Base-by-base conservation (phyloP, 2,113 vertebrate species). In the Anolis carolinensis region DNA sequence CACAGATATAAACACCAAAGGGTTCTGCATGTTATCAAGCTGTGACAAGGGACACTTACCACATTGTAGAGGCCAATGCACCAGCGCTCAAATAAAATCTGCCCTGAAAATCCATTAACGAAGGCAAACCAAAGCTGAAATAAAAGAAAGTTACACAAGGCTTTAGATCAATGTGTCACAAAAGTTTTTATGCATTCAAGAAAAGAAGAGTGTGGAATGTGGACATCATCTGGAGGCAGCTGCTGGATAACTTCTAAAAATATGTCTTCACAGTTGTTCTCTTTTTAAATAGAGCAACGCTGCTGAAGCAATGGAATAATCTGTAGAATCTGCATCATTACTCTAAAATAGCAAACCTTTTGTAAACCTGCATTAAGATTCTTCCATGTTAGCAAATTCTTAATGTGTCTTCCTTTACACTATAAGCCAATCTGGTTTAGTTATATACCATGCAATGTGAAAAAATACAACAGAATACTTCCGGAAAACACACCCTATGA, bases 61-160 rank as follows among this genome's bases (percentile, higher is more conserved):
- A 99, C 99, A 1, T 99, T 99, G 95, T 99, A 99, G 81, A 99
- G 95, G 92, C 99, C 98, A 39, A 99, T 99, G 95, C 98, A 99
- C 99, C 99, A 99, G 70, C 98, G 97, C 88, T 99, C 99, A 96
- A 99, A 99, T 55, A 99, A 96, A 96, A 99, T 99, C 97, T 99
- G 99, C 27, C 99, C 99, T 48, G 99, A 99, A 97, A 99, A 99
- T 92, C 98, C 99, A 92, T 99, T 99, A 92, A 99, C 97, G 83
- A 99, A 99, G 89, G 99, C 98, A 92, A 99, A 99, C 99, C 99
- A 99, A 94, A 99, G 98, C 99, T 99, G 97, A 86, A 96, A 96
- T 84, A 95, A 94, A 96, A 93, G 92, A 94, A 94, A 96, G 92
- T 95, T 75, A 93, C 86, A 95, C 94, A 93, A 93, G 93, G 78